Base-by-base conservation (phyloP, 1,140 invertebrate genomes). In the Hormaphis cornu region DNA sequence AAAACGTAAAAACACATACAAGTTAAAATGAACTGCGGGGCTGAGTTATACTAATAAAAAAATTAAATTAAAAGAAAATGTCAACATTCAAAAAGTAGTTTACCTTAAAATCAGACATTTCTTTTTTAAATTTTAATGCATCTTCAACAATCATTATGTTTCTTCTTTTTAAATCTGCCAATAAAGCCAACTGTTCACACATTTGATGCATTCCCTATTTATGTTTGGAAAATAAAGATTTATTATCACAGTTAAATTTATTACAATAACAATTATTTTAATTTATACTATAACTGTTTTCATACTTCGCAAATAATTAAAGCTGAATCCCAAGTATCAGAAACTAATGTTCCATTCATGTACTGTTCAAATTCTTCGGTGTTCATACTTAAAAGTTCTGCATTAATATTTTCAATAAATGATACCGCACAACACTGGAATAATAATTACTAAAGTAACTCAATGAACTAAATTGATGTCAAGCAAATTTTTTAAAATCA, bases 401-500 rank as follows among this genome's bases (percentile, higher is more conserved):
- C 91, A 30, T 89, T 95, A 73, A 99, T 80, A 76, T 95, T 95
- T 82, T 98, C 94, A 73, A 99, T 97, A 78, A 98, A 99, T 12
- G 92, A 89, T 20, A 98, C 92, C 26, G 95, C 95, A 81, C 96
- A 98, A 75, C 95, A 98, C 88, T 95, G 77, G 9, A 82, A 83
- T 73, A 72, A 76, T 72, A 72, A 74, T 71, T 18, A 70, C 71
- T 35, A 3, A 59, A 54, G 16, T 52, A 69, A 7, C 20, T 53
- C 56, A 28, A 71, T 2, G n/a, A 28, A 24, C 44, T 54, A 10
- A 18, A 63, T 59, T 9, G 7, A 52, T 28, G 7, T 3, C 35
- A 5, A 10, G 69, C 37, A 26, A 37, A n/a, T n/a, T n/a, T n/a
- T n/a, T n/a, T n/a, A n/a, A n/a, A n/a, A n/a, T n/a, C n/a, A n/a